phyloP scores from a whole-genome alignment of 2,888 invertebrate species.

The Dichetophora obliterata region DNA sequence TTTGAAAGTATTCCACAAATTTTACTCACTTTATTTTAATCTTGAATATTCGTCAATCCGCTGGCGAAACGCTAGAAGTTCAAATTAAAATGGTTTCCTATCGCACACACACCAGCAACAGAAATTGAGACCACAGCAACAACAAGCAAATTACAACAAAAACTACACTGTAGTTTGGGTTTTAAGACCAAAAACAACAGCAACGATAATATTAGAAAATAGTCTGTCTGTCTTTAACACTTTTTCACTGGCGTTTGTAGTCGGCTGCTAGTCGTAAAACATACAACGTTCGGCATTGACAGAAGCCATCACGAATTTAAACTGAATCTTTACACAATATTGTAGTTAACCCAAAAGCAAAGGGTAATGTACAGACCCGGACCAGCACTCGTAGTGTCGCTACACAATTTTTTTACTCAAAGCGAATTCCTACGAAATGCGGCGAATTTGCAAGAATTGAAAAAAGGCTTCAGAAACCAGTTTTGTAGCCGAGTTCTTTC shows the following conservation, averaged over 20 bases:
- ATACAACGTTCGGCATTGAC: slow-evolving; percentile 1
- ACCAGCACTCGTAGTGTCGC: background rate
- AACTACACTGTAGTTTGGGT: background rate
- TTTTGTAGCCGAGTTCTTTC: background rate
- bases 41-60: background rate
- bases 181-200: background rate
- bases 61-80: slow-evolving; percentile 7
- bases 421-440: background rate
- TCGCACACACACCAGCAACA: slow-evolving; percentile 16
- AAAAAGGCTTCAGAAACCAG: background rate
- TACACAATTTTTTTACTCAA: background rate
- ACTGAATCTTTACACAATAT: slow-evolving; percentile 4
- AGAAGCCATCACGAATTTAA: slow-evolving; percentile 15
- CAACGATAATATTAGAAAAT: background rate
- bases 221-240: background rate
- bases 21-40: slow-evolving; percentile 33
- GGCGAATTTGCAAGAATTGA: background rate
- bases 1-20: background rate
- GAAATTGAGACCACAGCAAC: slow-evolving; percentile 1
- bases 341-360: slow-evolving; percentile 6
- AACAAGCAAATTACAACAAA: background rate
- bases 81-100: slow-evolving; percentile 23
- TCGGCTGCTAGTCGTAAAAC: background rate
- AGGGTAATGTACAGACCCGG: background rate
- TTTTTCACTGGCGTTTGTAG: slow-evolving; percentile 9